Evolutionary conservation across 2,888 invertebrate genomes (phyloP).

Genomic region (Mesoligia furuncula): DNA sequence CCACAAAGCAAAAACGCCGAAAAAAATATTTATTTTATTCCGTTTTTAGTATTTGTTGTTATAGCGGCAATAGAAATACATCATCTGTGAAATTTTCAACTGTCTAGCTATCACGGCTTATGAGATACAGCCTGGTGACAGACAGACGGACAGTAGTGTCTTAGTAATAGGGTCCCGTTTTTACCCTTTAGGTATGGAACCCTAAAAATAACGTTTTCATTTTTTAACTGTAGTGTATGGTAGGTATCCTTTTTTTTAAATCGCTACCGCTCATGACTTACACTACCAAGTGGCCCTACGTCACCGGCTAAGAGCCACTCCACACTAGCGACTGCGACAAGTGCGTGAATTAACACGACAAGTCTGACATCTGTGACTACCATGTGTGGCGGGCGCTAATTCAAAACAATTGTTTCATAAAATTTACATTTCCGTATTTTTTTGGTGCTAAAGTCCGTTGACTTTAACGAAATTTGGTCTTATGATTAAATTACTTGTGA

Average conservation of each 20-base stretch:
- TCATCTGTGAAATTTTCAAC: too few species aligned
- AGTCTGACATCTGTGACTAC: slow-evolving; percentile 48
- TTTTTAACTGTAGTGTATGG: background rate
- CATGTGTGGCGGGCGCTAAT: slow-evolving; percentile 38
- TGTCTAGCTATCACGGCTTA: too few species aligned
- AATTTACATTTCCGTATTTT: slow-evolving; percentile 17
- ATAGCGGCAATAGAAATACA: too few species aligned
- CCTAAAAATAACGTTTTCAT: too few species aligned
- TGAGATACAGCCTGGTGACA: too few species aligned
- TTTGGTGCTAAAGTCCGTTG: background rate
- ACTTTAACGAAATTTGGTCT: background rate
- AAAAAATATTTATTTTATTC: too few species aligned
- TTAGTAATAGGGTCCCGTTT: too few species aligned
- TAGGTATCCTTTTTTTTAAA: background rate
- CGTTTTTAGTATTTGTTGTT: too few species aligned
- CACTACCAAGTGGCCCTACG: slow-evolving; percentile 52
- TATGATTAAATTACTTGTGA: background rate
- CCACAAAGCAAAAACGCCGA: too few species aligned
- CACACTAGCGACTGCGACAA: slow-evolving; percentile 53
- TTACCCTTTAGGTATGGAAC: too few species aligned
- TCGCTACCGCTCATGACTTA: slow-evolving; percentile 43
- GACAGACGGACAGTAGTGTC: too few species aligned
- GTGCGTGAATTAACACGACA: slow-evolving; percentile 64
- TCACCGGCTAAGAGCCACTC: slow-evolving; percentile 59
- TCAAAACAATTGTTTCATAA: slow-evolving; percentile 34